Evolutionary conservation across 64 coral and sea anemone genomes (phyloP), one percentile per base, ranked within the genome.

Genomic region (Dendronephthya gigantea): DNA sequence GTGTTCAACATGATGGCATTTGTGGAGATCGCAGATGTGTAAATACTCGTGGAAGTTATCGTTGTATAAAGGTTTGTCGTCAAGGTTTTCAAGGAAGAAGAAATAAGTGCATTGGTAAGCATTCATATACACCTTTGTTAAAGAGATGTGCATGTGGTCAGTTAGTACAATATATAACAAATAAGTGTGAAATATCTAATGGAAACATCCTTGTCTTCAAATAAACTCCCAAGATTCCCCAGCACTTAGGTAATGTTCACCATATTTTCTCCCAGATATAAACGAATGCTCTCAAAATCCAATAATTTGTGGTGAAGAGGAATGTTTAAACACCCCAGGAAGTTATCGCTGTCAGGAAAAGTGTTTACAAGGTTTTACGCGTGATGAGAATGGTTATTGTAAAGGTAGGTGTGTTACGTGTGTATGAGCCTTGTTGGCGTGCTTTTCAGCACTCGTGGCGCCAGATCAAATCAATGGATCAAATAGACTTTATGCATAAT

Each of bases 11-110:
- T 19, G 19, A 34, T 6, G 36, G 36, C 28, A 34, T 79, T 0
- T 79, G 72, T 29, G 22, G 72, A 79, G 36, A 10, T 15, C 32
- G 25, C 9, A 39, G 36, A 39, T 79, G 72, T 39, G 32, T 33
- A 12, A 79, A 79, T 79, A 79, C 72, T 79, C 72, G 72, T 15
- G 72, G 72, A 16, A 39, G 72, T 39, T 79, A 79, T 35, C 72
- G 72, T 7, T 79, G 72, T 35, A 34, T 17, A 19, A 79, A 34
- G 15, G 36, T 6, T 6, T 79, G 72, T 35, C 15, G 9, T 2
- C 2, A 79, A 36, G 72, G 72, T 36, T 79, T 36, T 39, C 30
- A 34, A 17, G 17, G 27, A 79, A 79, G 15, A 28, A 29, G 72
- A 36, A 79, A 79, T 29, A 19, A 15, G 6, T 79, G 72, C 36